Percentiles rank a stretch among this genome's conserved stretches.
Evolutionary conservation across 2,888 invertebrate genomes (phyloP).

Genomic region (Phytoseiulus persimilis): DNA sequence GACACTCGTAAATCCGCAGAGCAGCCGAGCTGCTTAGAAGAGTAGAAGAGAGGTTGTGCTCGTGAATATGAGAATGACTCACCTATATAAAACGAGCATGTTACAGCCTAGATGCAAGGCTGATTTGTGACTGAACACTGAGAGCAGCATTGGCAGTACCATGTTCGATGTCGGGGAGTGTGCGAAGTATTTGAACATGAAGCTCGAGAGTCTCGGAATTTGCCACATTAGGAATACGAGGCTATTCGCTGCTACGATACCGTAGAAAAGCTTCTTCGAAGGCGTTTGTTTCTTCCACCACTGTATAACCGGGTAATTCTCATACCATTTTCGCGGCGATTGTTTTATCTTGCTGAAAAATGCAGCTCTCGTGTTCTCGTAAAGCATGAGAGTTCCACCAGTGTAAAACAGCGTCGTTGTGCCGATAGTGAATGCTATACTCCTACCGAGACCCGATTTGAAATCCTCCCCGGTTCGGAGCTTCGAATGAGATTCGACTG

Average conservation of each 20-base stretch:
- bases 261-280: slow-evolving; percentile 68
- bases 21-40: too few relatives aligned
- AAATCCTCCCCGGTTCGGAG: not conserved
- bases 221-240: slow-evolving; percentile 75
- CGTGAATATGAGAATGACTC: slow-evolving; percentile 50
- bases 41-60: too few relatives aligned
- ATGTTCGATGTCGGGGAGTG: slow-evolving; percentile 69
- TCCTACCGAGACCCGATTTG: not conserved
- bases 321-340: not conserved
- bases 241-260: slow-evolving; percentile 68
- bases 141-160: slow-evolving; percentile 71
- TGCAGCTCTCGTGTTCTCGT: not conserved
- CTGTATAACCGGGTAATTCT: slow-evolving; percentile 42
- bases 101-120: slow-evolving; percentile 77
- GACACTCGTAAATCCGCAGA: too few relatives aligned
- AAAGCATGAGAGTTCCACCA: not conserved
- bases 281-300: slow-evolving; percentile 67
- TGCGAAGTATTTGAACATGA: slow-evolving; percentile 76
- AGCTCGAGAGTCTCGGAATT: slow-evolving; percentile 61
- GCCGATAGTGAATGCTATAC: not conserved
- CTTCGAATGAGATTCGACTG: too few relatives aligned
- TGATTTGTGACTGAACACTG: slow-evolving; percentile 88
- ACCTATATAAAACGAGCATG: slow-evolving; percentile 90
- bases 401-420: not conserved
- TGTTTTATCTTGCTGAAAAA: not conserved